Conservation (phyloP, 2,888 invertebrate species). For the Apamea sordens region DNA sequence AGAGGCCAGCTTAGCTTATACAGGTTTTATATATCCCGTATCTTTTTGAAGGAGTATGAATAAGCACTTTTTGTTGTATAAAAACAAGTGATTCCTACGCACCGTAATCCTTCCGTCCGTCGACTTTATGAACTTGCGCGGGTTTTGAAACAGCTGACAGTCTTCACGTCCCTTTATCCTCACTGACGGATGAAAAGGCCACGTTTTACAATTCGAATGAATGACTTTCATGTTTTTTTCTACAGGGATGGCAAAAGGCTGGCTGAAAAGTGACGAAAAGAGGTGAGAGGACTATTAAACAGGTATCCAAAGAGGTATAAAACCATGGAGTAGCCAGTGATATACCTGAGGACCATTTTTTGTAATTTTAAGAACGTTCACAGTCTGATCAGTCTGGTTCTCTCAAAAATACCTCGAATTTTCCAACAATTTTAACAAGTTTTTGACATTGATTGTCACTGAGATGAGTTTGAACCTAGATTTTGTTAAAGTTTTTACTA, state of each 20-base stretch:
- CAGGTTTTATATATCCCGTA: not conserved
- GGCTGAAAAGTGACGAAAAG: conserved; percentile 1
- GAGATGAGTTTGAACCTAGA: no score
- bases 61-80: conserved; percentile 18
- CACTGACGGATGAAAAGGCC: conserved; percentile 31
- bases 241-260: not conserved
- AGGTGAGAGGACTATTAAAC: not conserved
- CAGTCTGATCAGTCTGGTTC: no score
- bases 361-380: no score
- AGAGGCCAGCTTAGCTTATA: not conserved
- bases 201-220: conserved; percentile 23
- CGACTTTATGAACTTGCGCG: conserved; percentile 47
- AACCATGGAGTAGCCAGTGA: not conserved
- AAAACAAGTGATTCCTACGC: not conserved
- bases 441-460: no score
- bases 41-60: conserved; percentile 15
- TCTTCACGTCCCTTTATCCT: conserved; percentile 21
- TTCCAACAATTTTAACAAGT: no score
- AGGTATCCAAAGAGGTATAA: not conserved
- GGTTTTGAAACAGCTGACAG: conserved; percentile 43
- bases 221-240: conserved; percentile 28
- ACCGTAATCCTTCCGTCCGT: conserved; percentile 17
- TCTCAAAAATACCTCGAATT: no score
- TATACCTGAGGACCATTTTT: no score
- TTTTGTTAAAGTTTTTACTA: no score